These are phyloP conservation scores for Coregonus ussuriensis DNA, from an alignment of 2,797 vertebrate genomes.

Conservation along the genomic window DNA sequence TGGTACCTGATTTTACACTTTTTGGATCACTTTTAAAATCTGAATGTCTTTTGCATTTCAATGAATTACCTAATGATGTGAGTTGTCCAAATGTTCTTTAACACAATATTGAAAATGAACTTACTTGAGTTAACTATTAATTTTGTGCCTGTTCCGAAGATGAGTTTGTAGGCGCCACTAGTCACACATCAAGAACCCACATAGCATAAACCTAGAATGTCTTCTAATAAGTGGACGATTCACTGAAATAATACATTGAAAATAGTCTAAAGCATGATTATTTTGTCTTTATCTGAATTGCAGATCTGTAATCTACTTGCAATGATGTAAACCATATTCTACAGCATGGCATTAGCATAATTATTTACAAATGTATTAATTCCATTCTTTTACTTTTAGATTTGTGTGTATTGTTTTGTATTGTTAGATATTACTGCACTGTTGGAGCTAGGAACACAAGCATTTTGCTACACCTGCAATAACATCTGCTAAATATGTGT, in stretches of 20 bases:
- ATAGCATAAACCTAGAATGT: constrained; percentile 2
- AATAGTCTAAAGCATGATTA: not conserved
- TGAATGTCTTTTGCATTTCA: not conserved
- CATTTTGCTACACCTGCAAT: too few relatives aligned
- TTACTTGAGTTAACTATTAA: constrained; percentile 31
- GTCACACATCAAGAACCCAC: constrained; percentile 38
- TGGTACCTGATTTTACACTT: not conserved
- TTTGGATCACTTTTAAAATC: not conserved
- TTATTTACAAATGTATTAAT: too few relatives aligned
- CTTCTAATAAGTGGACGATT: not conserved
- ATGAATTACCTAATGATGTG: not conserved
- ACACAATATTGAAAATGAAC: not conserved
- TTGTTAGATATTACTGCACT: too few relatives aligned
- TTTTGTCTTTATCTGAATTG: not conserved
- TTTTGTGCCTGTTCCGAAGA: constrained; percentile 53
- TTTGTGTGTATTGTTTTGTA: too few relatives aligned
- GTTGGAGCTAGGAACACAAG: too few relatives aligned
- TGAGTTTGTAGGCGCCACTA: constrained; percentile 19
- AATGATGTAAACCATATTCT: not conserved
- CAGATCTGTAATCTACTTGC: not conserved
- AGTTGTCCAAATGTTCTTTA: not conserved
- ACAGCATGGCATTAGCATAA: not conserved
- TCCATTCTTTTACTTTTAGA: too few relatives aligned
- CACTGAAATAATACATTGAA: not conserved
- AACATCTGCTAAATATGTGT: too few relatives aligned